phyloP scores from a whole-genome alignment of 2,888 invertebrate species.

The Drosophila atripex region DNA sequence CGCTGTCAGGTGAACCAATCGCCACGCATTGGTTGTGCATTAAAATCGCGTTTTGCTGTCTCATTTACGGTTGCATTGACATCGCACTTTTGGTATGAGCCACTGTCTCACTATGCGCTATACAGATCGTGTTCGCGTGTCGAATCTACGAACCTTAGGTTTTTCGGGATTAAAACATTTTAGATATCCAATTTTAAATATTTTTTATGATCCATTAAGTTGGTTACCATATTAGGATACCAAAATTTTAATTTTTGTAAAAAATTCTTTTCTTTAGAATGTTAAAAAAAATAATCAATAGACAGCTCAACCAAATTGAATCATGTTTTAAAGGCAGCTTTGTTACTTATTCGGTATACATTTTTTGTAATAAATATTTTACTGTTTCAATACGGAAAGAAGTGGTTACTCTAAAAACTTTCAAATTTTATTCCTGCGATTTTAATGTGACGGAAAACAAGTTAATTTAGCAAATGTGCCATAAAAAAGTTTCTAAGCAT shows the following conservation, averaged over 20 bases:
- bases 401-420: background rate
- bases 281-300: too few relatives aligned
- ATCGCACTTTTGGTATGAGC: background rate
- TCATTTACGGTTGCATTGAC: background rate
- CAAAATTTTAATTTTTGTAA: too few relatives aligned
- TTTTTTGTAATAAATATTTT: too few relatives aligned
- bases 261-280: too few relatives aligned
- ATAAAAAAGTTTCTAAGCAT: background rate
- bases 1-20: background rate
- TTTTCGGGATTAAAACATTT: background rate
- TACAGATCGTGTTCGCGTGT: background rate
- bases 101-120: background rate
- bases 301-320: too few relatives aligned
- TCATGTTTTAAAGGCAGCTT: too few relatives aligned
- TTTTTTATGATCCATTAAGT: background rate
- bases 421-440: background rate
- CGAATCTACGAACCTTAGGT: background rate
- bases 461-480: background rate
- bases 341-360: too few relatives aligned
- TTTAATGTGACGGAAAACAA: background rate
- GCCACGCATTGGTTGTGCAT: background rate
- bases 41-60: constrained; percentile 2
- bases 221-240: too few relatives aligned
- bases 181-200: background rate
- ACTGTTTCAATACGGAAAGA: background rate